These are phyloP conservation scores for Nyctibius bracteatus DNA, from an alignment of 2,113 vertebrate genomes.

Conservation along the genomic window DNA sequence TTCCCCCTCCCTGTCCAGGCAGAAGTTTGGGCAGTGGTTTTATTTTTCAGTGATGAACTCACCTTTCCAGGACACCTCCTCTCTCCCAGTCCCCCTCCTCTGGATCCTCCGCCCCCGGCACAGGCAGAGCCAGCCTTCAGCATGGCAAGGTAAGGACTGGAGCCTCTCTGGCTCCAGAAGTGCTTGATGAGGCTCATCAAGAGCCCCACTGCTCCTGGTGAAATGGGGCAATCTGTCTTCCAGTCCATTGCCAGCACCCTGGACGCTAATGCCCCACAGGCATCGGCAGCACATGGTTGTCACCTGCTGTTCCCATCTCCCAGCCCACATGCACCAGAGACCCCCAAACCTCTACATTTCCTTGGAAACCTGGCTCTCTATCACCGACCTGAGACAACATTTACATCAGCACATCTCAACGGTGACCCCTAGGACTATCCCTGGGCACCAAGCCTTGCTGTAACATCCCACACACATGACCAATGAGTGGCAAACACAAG, in stretches of 20 bases:
- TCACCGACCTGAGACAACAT: background rate
- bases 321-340: background rate
- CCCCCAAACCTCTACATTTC: background rate
- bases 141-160: fast-evolving
- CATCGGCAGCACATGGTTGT: background rate
- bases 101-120: background rate
- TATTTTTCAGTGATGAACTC: background rate
- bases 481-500: background rate
- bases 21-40: background rate
- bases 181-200: fast-evolving
- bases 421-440: background rate
- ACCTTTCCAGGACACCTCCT: background rate
- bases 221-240: background rate
- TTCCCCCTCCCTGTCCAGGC: background rate
- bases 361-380: background rate
- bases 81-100: background rate
- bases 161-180: background rate
- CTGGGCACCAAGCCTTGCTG: background rate
- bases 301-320: background rate
- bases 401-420: background rate
- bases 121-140: background rate
- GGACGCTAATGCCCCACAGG: fast-evolving
- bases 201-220: background rate
- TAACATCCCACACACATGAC: background rate
- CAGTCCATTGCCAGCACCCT: background rate